Evolutionary conservation across 2,888 invertebrate species (phyloP).

Genomic region (Sericinus montela): DNA sequence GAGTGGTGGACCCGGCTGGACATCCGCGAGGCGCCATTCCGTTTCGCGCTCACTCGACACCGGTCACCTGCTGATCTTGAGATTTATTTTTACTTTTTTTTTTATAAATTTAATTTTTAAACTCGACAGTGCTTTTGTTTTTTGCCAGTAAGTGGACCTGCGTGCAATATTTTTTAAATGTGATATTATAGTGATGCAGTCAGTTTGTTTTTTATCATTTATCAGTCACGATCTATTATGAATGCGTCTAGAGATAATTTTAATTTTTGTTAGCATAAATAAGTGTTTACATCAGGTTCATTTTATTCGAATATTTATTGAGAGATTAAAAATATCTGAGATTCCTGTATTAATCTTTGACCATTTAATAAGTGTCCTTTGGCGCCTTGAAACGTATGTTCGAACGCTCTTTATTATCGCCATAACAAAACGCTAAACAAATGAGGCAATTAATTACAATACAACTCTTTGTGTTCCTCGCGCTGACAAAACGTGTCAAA

Average conservation of each 20-base stretch:
- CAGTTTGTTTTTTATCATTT: too few relatives aligned
- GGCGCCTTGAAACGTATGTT: too few relatives aligned
- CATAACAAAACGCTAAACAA: not conserved
- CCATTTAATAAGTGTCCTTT: too few relatives aligned
- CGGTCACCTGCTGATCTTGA: slow-evolving; percentile 4
- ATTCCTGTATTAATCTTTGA: too few relatives aligned
- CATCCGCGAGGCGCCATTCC: slow-evolving; percentile 54
- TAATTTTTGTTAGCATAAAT: too few relatives aligned
- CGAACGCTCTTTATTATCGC: too few relatives aligned
- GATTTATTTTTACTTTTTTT: not conserved
- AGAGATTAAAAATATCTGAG: too few relatives aligned
- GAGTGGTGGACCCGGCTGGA: slow-evolving; percentile 48
- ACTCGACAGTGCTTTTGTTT: not conserved
- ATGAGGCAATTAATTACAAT: slow-evolving; percentile 1
- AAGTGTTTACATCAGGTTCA: too few relatives aligned
- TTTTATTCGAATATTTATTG: too few relatives aligned
- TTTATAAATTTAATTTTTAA: not conserved
- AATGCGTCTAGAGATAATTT: too few relatives aligned
- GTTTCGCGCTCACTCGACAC: slow-evolving; percentile 39
- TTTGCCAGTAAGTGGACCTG: slow-evolving; percentile 1
- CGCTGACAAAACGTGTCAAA: slow-evolving; percentile 27
- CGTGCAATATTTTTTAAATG: not conserved
- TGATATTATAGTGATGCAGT: too few relatives aligned
- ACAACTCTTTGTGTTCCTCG: slow-evolving; percentile 1
- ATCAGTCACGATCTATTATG: too few relatives aligned